Percentiles rank a stretch among this genome's conserved stretches.
These are phyloP conservation scores for Xenentodon cancila DNA, from an alignment of 2,797 vertebrate genomes.

Conservation along the genomic window DNA sequence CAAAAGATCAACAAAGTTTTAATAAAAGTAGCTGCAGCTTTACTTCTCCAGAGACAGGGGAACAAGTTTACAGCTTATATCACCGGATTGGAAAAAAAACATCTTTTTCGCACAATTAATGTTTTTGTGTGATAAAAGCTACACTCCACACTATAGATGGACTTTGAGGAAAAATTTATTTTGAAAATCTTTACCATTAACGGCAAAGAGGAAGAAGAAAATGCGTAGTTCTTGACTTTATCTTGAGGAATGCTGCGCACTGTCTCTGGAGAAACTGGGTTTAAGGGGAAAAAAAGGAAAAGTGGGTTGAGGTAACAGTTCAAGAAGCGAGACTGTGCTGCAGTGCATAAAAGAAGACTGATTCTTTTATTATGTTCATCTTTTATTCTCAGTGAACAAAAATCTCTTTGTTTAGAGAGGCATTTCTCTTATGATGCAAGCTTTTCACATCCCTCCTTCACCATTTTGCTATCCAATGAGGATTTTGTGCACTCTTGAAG, in stretches of 20 bases:
- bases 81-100: background rate
- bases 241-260: too few species aligned
- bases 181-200: too few species aligned
- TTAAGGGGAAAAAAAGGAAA: too few species aligned
- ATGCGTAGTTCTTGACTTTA: too few species aligned
- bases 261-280: too few species aligned
- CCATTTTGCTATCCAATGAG: slow-evolving; percentile 6
- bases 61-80: background rate
- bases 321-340: background rate
- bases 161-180: too few species aligned
- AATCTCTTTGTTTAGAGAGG: slow-evolving; percentile 14
- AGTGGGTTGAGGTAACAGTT: slow-evolving; percentile 12
- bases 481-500: slow-evolving; percentile 28
- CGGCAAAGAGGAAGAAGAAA: too few species aligned
- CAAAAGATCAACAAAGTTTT: background rate
- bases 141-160: too few species aligned
- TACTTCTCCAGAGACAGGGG: too few species aligned
- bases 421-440: slow-evolving; percentile 43
- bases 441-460: slow-evolving; percentile 35
- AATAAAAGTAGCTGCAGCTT: background rate
- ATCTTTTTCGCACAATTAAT: background rate
- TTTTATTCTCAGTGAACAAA: slow-evolving; percentile 41
- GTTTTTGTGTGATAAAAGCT: too few species aligned
- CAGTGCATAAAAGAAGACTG: background rate
- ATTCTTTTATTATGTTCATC: slow-evolving; percentile 14